These are phyloP conservation scores for Drosophila lacteicornis DNA, from an alignment of 1,140 invertebrate species.

Conservation along the genomic window DNA sequence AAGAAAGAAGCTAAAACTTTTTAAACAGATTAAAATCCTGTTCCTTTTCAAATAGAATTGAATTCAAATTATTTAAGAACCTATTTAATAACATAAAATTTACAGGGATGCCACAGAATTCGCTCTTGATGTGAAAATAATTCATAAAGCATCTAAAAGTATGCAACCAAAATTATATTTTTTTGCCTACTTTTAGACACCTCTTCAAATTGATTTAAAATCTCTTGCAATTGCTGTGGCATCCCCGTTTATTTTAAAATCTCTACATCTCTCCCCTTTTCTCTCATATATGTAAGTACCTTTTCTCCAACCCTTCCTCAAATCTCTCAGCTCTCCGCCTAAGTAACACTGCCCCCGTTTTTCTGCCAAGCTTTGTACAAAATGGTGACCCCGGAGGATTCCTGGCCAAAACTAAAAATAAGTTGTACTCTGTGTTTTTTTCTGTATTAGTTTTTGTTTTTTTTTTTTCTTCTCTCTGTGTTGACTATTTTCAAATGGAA, in stretches of 20 bases:
- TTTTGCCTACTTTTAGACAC: background rate
- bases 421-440: slow-evolving; percentile 64
- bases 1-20: background rate
- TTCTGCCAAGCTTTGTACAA: slow-evolving; percentile 55
- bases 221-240: background rate
- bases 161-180: background rate
- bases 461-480: slow-evolving; percentile 14
- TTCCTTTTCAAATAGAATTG: background rate
- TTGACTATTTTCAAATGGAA: slow-evolving; percentile 67
- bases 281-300: slow-evolving; percentile 26
- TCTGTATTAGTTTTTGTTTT: slow-evolving; percentile 42
- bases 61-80: no score
- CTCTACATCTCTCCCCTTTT: background rate
- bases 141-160: background rate
- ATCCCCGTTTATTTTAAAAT: background rate
- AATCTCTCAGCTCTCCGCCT: slow-evolving; percentile 10
- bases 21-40: background rate
- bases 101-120: background rate
- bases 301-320: slow-evolving; percentile 12
- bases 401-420: slow-evolving; percentile 59
- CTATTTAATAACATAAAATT: no score
- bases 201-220: background rate
- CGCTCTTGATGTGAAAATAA: background rate
- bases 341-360: slow-evolving; percentile 61
- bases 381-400: slow-evolving; percentile 24